Percentiles rank a stretch among this genome's conserved stretches.
Evolutionary conservation across 2,113 vertebrate genomes (phyloP).

Genomic region (Eptatretus burgeri): DNA sequence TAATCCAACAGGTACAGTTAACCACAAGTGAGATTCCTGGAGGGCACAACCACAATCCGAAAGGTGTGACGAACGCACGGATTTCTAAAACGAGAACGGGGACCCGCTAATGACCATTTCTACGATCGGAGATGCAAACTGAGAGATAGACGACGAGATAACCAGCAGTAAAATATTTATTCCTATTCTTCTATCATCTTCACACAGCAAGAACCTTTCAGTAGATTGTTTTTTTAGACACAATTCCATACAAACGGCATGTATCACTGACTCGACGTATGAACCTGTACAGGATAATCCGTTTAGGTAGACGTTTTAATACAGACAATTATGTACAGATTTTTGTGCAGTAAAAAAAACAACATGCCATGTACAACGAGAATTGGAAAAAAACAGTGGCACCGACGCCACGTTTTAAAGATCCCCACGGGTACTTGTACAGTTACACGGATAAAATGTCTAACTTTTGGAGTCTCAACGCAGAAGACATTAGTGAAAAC

Average conservation of each 20-base stretch:
- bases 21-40: no score
- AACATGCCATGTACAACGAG: constrained; percentile 97
- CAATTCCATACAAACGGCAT: constrained; percentile 3
- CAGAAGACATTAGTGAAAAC: neutral
- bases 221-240: constrained; percentile 4
- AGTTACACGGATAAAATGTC: neutral
- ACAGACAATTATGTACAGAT: constrained; percentile 97
- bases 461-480: neutral
- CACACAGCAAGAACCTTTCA: constrained; percentile 7
- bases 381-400: constrained; percentile 25
- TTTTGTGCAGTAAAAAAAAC: constrained; percentile 96
- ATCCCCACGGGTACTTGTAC: constrained; percentile 18
- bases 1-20: no score
- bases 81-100: no score
- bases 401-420: constrained; percentile 38
- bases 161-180: no score
- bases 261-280: neutral
- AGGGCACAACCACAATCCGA: no score
- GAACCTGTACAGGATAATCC: constrained; percentile 2
- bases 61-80: no score
- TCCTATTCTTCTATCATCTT: neutral
- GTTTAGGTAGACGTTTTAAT: constrained; percentile 2
- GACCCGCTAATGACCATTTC: no score
- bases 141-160: no score
- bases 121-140: no score